Conservation (phyloP, 2,113 vertebrate genomes). For the Tamias sibiricus region DNA sequence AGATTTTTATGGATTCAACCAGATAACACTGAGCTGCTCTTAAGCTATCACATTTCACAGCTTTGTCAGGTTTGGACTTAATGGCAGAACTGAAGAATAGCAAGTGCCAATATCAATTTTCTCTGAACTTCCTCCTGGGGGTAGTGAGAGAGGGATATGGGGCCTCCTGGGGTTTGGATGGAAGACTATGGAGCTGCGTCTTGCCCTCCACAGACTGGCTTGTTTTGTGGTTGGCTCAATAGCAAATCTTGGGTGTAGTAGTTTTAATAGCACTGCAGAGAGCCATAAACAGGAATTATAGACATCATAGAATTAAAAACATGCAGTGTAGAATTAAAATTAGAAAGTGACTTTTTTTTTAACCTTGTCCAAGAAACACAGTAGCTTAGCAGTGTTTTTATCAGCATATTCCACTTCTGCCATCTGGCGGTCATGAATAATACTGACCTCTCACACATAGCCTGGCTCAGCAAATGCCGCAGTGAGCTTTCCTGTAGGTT, state of each 20-base stretch:
- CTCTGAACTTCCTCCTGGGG: constrained; percentile 62
- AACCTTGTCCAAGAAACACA: constrained; percentile 59
- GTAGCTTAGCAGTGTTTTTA: not conserved
- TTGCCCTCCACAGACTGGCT: constrained; percentile 63
- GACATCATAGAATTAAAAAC: constrained; percentile 70
- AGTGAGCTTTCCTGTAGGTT: not conserved
- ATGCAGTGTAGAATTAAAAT: constrained; percentile 71
- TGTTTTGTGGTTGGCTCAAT: constrained; percentile 71
- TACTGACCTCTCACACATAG: not conserved
- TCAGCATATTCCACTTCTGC: constrained; percentile 83
- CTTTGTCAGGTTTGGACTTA: constrained; percentile 65
- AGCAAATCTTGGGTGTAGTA: constrained; percentile 69
- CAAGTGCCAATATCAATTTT: constrained; percentile 71
- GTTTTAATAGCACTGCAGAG: constrained; percentile 77
- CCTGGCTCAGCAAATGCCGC: not conserved
- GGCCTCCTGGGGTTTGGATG: constrained; percentile 48
- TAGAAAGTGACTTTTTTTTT: constrained; percentile 63
- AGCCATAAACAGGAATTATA: constrained; percentile 75
- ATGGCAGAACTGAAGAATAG: constrained; percentile 65
- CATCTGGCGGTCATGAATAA: constrained; percentile 86
- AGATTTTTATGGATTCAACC: constrained; percentile 55
- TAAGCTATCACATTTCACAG: constrained; percentile 49
- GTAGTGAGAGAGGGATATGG: constrained; percentile 20
- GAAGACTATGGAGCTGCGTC: constrained; percentile 46
- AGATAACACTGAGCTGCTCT: constrained; percentile 53